phyloP scores from a whole-genome alignment of 2,113 vertebrate species.

The Apistogramma diplotaenia region DNA sequence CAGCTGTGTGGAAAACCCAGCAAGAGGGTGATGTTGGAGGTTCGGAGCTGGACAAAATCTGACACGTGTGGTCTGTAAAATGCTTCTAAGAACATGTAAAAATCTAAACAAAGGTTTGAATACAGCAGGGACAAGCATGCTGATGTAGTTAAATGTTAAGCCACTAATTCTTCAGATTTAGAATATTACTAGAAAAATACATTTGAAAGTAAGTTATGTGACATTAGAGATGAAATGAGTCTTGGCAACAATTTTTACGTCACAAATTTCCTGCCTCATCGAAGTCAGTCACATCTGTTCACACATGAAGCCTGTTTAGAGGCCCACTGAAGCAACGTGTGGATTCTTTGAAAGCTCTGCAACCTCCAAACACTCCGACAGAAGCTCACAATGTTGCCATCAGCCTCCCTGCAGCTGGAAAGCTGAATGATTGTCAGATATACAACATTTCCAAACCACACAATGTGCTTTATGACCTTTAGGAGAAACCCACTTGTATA shows the following conservation, averaged over 20 bases:
- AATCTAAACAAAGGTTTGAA: too few relatives aligned
- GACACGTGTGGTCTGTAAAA: neutral
- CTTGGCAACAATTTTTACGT: too few relatives aligned
- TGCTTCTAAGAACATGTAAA: too few relatives aligned
- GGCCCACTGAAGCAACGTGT: neutral
- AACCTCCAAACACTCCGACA: neutral
- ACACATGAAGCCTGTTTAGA: neutral
- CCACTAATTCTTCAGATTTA: neutral
- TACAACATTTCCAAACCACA: slow-evolving; percentile 1
- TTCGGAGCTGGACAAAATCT: neutral
- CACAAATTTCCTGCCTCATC: too few relatives aligned
- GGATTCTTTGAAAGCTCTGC: neutral
- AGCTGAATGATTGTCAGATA: neutral
- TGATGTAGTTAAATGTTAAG: too few relatives aligned
- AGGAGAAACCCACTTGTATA: slow-evolving; percentile 24
- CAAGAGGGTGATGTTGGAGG: too few relatives aligned
- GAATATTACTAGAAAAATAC: neutral
- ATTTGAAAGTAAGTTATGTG: neutral
- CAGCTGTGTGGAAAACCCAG: too few relatives aligned
- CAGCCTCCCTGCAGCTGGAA: neutral
- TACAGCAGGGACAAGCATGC: too few relatives aligned
- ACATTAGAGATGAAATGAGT: too few relatives aligned
- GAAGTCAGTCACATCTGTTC: neutral
- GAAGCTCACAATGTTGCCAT: neutral
- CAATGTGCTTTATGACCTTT: slow-evolving; percentile 16